Conservation (phyloP, 2,797 vertebrate species). For the Echiichthys vipera region DNA sequence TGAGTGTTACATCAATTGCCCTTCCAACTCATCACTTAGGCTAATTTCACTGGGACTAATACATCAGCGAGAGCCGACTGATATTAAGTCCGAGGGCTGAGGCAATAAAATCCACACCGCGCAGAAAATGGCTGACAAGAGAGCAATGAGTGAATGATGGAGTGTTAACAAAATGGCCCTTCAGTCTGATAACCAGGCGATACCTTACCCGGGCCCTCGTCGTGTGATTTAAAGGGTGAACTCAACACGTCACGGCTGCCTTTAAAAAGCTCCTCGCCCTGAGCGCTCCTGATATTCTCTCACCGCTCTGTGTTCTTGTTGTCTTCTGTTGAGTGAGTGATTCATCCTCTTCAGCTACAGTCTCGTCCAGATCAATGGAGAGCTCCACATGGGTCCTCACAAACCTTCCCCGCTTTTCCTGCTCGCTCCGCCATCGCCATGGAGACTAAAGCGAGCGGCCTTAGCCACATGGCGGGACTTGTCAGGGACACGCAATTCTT, state of each 20-base stretch:
- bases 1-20: not conserved
- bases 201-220: no score
- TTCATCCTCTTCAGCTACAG: slow-evolving; percentile 52
- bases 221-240: slow-evolving; percentile 21
- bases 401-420: slow-evolving; percentile 50
- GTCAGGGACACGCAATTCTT: slow-evolving; percentile 27
- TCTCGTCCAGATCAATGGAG: slow-evolving; percentile 66
- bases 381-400: slow-evolving; percentile 69
- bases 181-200: slow-evolving; percentile 9
- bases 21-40: no score
- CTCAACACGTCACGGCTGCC: slow-evolving; percentile 19
- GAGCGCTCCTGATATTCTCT: slow-evolving; percentile 23
- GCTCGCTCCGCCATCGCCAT: slow-evolving; percentile 65
- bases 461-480: slow-evolving; percentile 34
- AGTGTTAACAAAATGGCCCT: slow-evolving; percentile 24
- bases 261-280: not conserved
- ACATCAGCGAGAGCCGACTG: not conserved
- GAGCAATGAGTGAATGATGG: slow-evolving; percentile 22
- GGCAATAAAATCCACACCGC: not conserved
- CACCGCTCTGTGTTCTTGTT: slow-evolving; percentile 51
- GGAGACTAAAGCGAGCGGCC: slow-evolving; percentile 58
- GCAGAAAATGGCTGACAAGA: not conserved
- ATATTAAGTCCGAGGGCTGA: not conserved
- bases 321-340: slow-evolving; percentile 58
- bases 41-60: not conserved